Conservation (phyloP, 1,140 invertebrate genomes). For the Streblospio benedicti region DNA sequence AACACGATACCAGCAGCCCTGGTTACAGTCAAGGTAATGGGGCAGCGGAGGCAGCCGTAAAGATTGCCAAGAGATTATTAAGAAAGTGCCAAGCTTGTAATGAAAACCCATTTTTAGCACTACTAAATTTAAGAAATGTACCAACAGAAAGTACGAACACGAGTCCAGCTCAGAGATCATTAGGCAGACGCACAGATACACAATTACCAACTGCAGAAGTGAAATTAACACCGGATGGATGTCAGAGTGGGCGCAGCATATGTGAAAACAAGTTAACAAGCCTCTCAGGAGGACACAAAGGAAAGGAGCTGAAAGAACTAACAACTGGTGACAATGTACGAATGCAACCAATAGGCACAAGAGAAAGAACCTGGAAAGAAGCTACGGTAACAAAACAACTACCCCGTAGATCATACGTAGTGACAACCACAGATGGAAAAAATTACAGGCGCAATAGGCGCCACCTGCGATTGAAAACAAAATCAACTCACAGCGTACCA, state of each 20-base stretch:
- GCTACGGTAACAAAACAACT: constrained; percentile 1
- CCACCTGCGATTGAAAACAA: too few relatives aligned
- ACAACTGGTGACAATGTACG: not conserved
- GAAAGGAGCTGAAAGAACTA: not conserved
- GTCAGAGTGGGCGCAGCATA: not conserved
- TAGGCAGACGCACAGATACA: not conserved
- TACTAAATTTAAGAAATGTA: constrained; percentile 17
- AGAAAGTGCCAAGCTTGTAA: not conserved
- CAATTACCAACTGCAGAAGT: not conserved
- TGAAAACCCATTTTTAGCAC: constrained; percentile 12
- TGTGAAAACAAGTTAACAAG: too few relatives aligned
- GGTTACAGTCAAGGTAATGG: constrained; percentile 1
- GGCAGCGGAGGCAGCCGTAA: constrained; percentile 4
- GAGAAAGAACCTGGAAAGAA: not conserved
- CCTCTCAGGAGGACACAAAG: too few relatives aligned
- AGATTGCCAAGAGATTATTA: not conserved
- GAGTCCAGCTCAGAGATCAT: not conserved
- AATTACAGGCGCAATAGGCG: too few relatives aligned
- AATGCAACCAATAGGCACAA: not conserved
- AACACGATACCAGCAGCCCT: not conserved
- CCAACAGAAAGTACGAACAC: constrained; percentile 1
- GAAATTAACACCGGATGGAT: not conserved
- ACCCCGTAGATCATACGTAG: too few relatives aligned
- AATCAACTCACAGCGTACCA: too few relatives aligned
- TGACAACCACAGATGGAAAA: too few relatives aligned